Evolutionary conservation across 2,797 vertebrate genomes (phyloP).

Genomic region (Jordanella pulchra): DNA sequence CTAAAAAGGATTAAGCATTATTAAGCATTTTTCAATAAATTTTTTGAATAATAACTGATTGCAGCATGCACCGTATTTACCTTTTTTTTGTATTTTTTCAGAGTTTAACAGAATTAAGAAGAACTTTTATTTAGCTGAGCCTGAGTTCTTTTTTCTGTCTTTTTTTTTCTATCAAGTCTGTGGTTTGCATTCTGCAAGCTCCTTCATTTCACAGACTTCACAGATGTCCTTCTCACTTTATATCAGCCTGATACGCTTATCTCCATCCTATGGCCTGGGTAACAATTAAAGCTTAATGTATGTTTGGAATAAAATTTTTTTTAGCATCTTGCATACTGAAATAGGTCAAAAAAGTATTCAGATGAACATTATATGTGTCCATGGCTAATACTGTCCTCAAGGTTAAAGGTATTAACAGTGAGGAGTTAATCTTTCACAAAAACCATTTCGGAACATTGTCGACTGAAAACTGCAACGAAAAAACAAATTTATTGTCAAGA

Average conservation of each 20-base stretch:
- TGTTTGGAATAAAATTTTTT: too few relatives aligned
- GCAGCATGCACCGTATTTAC: slow-evolving; percentile 34
- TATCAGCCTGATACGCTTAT: slow-evolving; percentile 55
- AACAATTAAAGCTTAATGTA: slow-evolving; percentile 58
- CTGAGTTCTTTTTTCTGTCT: slow-evolving; percentile 37
- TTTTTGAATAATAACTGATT: slow-evolving; percentile 36
- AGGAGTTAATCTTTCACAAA: slow-evolving; percentile 11
- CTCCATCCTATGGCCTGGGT: slow-evolving; percentile 56
- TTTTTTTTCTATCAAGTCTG: slow-evolving; percentile 54
- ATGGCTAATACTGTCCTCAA: slow-evolving; percentile 6
- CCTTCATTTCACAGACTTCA: slow-evolving; percentile 62
- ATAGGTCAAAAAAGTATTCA: slow-evolving; percentile 32
- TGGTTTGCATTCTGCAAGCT: slow-evolving; percentile 73
- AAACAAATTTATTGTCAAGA: neutral
- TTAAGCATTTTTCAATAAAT: slow-evolving; percentile 9
- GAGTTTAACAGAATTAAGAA: slow-evolving; percentile 40
- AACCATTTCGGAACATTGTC: neutral
- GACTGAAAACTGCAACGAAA: neutral
- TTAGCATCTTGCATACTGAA: slow-evolving; percentile 50
- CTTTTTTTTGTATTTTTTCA: slow-evolving; percentile 24
- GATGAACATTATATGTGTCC: slow-evolving; percentile 3
- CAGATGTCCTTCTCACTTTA: slow-evolving; percentile 64
- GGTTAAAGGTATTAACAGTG: slow-evolving; percentile 4
- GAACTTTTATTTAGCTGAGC: slow-evolving; percentile 42
- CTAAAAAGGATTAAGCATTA: too few relatives aligned